phyloP scores from a whole-genome alignment of 2,888 invertebrate species.

The Caenorhabditis sp. region DNA sequence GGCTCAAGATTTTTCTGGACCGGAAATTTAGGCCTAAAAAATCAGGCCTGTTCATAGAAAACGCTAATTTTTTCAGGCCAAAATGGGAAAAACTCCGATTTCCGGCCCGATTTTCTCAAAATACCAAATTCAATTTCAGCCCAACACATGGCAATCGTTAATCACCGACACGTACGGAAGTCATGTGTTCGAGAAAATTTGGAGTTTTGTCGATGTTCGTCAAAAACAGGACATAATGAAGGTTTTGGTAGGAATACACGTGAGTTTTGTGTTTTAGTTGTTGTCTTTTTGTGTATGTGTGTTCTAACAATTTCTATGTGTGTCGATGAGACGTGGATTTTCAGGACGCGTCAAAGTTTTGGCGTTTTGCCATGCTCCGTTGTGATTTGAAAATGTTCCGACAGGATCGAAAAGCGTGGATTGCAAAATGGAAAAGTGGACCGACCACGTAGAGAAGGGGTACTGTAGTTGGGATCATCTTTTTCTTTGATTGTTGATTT shows the following conservation, averaged over 20 bases:
- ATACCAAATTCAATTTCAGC: constrained; percentile 21
- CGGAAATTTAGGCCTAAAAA: too few species aligned
- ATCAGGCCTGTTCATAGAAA: too few species aligned
- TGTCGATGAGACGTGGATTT: too few species aligned
- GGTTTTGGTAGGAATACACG: constrained; percentile 41
- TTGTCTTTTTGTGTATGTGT: neutral
- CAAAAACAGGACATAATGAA: constrained; percentile 50
- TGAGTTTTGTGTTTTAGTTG: constrained; percentile 10
- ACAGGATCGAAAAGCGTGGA: neutral
- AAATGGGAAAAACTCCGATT: neutral
- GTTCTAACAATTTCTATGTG: neutral
- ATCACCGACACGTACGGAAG: constrained; percentile 43
- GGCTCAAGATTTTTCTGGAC: too few species aligned
- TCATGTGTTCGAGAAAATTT: constrained; percentile 46
- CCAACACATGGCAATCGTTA: constrained; percentile 34
- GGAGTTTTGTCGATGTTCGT: constrained; percentile 42
- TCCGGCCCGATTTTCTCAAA: constrained; percentile 2
- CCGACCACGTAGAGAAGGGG: too few species aligned
- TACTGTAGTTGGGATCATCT: too few species aligned
- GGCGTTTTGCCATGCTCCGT: neutral
- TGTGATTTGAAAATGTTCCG: neutral
- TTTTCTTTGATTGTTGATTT: too few species aligned
- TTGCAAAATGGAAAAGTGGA: neutral
- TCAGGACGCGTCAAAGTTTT: constrained; percentile 1
- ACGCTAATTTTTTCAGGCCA: too few species aligned